phyloP scores from a whole-genome alignment of 2,797 vertebrate genomes.

The Chiloscyllium punctatum region DNA sequence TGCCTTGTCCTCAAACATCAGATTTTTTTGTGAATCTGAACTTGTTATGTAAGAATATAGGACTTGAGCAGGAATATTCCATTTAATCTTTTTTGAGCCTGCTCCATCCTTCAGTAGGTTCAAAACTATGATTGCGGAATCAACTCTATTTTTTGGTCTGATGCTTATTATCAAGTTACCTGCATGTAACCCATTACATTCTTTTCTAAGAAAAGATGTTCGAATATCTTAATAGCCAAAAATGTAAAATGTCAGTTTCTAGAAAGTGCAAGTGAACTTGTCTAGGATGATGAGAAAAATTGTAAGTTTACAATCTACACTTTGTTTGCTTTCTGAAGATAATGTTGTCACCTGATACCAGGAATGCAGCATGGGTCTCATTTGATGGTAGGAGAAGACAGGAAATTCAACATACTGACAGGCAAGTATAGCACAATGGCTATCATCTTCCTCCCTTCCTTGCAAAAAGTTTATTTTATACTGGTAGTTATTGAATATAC shows the following conservation, averaged over 20 bases:
- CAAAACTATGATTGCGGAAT: too few relatives aligned
- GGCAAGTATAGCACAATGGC: slow-evolving; percentile 47
- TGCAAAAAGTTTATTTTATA: not conserved
- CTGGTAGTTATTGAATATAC: not conserved
- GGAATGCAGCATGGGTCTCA: slow-evolving; percentile 72
- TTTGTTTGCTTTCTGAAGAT: slow-evolving; percentile 51
- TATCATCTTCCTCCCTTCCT: not conserved
- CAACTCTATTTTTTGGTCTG: too few relatives aligned
- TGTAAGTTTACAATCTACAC: too few relatives aligned
- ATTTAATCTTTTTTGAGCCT: too few relatives aligned
- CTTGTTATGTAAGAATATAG: too few relatives aligned
- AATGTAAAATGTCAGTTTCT: too few relatives aligned
- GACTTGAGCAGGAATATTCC: too few relatives aligned
- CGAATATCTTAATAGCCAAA: not conserved
- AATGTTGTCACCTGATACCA: slow-evolving; percentile 66
- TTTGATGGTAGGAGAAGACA: slow-evolving; percentile 72
- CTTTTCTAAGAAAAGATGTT: not conserved
- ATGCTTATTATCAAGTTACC: not conserved
- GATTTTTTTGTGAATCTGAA: too few relatives aligned
- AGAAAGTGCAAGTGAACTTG: not conserved
- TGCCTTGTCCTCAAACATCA: not conserved
- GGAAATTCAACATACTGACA: slow-evolving; percentile 70
- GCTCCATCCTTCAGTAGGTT: too few relatives aligned
- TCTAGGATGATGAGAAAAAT: not conserved
- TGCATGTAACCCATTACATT: not conserved